Percentiles rank a stretch among this genome's conserved stretches.
These are phyloP conservation scores for Lacanobia wlatinum DNA, from an alignment of 2,888 invertebrate species.

Conservation along the genomic window DNA sequence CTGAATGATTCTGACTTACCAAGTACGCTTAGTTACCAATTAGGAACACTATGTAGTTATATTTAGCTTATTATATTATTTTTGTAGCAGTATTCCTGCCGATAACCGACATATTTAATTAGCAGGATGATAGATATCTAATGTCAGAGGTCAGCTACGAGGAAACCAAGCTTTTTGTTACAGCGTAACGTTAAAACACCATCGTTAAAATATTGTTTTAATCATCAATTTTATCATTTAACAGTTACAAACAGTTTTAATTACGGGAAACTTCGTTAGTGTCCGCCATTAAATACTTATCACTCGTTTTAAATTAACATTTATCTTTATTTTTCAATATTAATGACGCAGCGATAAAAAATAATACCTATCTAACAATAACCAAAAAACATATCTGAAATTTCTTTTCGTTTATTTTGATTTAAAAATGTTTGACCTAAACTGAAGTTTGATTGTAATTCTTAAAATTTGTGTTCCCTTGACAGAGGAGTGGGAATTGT, in stretches of 20 bases:
- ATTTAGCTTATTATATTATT: conserved; percentile 62
- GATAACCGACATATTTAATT: conserved; percentile 77
- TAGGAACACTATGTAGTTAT: conserved; percentile 30
- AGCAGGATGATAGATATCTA: conserved; percentile 81
- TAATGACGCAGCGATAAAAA: conserved; percentile 70
- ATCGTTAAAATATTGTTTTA: conserved; percentile 78
- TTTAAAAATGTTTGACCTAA: conserved; percentile 49
- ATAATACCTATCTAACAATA: conserved; percentile 43
- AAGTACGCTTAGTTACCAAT: conserved; percentile 44
- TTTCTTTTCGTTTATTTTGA: conserved; percentile 33
- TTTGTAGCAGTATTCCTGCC: conserved; percentile 64
- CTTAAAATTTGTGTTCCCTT: conserved; percentile 62
- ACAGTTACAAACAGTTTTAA: conserved; percentile 82
- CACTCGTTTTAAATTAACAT: conserved; percentile 73
- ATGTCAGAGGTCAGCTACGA: conserved; percentile 85
- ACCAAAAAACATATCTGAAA: conserved; percentile 38
- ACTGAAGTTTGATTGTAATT: conserved; percentile 64
- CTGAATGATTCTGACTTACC: conserved; percentile 1
- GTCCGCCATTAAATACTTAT: conserved; percentile 80
- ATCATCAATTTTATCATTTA: conserved; percentile 84
- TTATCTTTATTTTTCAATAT: conserved; percentile 75
- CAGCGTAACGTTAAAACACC: conserved; percentile 68
- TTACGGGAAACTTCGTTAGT: conserved; percentile 83
- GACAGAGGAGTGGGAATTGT: conserved; percentile 48
- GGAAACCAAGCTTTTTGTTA: conserved; percentile 77